These are phyloP conservation scores for Hyalella azteca DNA, from an alignment of 2,888 invertebrate genomes.

Conservation along the genomic window DNA sequence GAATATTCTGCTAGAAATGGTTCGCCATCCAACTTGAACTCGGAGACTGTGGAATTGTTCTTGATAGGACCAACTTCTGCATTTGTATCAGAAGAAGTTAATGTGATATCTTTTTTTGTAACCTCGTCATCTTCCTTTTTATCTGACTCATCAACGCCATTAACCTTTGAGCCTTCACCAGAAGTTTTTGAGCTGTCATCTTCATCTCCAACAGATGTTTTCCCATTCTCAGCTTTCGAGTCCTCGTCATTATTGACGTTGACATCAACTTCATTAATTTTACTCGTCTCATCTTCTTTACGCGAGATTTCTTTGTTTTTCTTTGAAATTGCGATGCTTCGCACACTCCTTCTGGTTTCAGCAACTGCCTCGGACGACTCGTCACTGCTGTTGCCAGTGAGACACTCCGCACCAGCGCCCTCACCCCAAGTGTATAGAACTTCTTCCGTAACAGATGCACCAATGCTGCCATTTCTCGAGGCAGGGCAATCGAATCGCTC, in stretches of 20 bases:
- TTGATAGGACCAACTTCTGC: no score
- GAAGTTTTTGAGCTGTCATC: background rate
- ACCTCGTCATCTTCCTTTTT: background rate
- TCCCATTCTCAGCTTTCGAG: background rate
- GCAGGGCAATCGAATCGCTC: constrained; percentile 46
- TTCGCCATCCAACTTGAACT: no score
- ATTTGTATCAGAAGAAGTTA: no score
- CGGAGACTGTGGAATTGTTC: no score
- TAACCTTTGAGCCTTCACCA: constrained; percentile 41
- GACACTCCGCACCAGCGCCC: constrained; percentile 63
- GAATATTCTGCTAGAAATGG: no score
- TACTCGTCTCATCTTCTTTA: background rate
- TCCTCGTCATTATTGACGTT: no score
- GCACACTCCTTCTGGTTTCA: background rate
- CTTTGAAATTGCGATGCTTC: background rate
- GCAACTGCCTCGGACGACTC: constrained; percentile 58
- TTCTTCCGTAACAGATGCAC: constrained; percentile 61
- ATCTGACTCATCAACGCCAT: constrained; percentile 46
- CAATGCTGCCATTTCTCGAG: constrained; percentile 51
- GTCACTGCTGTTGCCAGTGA: constrained; percentile 64
- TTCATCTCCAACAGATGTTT: background rate
- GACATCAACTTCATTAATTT: background rate
- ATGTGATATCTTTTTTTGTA: no score
- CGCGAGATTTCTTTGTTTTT: background rate
- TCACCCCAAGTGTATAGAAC: constrained; percentile 59